Evolutionary conservation across 1,140 invertebrate species (phyloP).

Genomic region (Portunus trituberculatus): DNA sequence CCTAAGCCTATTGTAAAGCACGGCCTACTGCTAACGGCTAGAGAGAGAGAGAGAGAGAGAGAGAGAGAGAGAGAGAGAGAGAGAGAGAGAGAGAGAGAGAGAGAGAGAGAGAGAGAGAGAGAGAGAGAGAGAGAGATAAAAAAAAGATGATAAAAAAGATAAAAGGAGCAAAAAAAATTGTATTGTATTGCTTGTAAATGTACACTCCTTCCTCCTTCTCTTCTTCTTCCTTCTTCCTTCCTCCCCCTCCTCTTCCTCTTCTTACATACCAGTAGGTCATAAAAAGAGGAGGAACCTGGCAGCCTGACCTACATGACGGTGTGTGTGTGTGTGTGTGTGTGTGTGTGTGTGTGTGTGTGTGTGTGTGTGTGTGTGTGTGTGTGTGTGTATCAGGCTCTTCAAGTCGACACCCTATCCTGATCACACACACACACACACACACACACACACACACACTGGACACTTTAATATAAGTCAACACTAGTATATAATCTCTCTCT

Average conservation of each 20-base stretch:
- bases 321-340: conserved; percentile 14
- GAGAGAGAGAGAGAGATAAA: neutral
- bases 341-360: conserved; percentile 11
- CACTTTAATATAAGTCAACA: no score
- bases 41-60: conserved; percentile 41
- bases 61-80: conserved; percentile 37
- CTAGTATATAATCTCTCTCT: no score
- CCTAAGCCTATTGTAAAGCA: no score
- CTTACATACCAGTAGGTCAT: neutral
- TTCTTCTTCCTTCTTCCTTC: neutral
- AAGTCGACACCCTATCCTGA: neutral
- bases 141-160: neutral
- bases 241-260: neutral
- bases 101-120: conserved; percentile 40
- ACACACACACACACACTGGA: neutral
- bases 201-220: neutral
- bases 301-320: neutral
- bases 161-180: no score
- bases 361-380: conserved; percentile 25
- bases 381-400: neutral
- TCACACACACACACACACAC: neutral
- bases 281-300: neutral
- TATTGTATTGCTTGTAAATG: neutral
- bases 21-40: no score
- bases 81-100: conserved; percentile 47